Percentiles rank a stretch among this genome's conserved stretches.
Evolutionary conservation across 2,113 vertebrate species (phyloP).

Genomic region (Sander lucioperca): DNA sequence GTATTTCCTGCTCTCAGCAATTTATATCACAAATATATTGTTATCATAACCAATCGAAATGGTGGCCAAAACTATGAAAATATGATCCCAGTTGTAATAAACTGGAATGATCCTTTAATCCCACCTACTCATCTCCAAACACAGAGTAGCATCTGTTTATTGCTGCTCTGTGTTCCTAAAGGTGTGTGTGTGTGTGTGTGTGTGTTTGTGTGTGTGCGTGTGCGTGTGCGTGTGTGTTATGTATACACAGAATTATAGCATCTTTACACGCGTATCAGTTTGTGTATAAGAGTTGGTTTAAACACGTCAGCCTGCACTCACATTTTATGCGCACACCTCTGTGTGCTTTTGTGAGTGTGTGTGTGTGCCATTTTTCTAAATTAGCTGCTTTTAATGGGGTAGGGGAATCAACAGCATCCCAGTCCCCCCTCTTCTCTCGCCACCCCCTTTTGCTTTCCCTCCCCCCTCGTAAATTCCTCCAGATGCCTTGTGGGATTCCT

Average conservation of each 20-base stretch:
- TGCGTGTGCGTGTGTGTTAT: conserved; percentile 23
- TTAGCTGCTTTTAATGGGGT: conserved; percentile 70
- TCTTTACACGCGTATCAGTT: conserved; percentile 41
- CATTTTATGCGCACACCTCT: conserved; percentile 34
- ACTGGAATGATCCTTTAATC: conserved; percentile 53
- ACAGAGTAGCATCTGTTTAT: conserved; percentile 45
- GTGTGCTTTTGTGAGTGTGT: conserved; percentile 18
- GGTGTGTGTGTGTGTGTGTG: conserved; percentile 2
- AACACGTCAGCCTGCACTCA: conserved; percentile 25
- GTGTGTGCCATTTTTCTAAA: conserved; percentile 65
- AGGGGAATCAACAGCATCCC: conserved; percentile 70
- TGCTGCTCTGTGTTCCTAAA: conserved; percentile 15
- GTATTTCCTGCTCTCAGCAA: neutral
- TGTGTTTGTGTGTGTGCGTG: neutral
- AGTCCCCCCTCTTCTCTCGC: conserved; percentile 10
- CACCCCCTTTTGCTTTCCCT: conserved; percentile 48
- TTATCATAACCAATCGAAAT: conserved; percentile 5
- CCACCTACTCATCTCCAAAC: conserved; percentile 29
- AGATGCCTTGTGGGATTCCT: conserved; percentile 82
- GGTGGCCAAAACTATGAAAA: conserved; percentile 14
- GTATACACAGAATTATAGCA: conserved; percentile 27
- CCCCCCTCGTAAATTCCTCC: conserved; percentile 80
- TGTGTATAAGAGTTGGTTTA: conserved; percentile 46
- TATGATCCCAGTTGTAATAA: conserved; percentile 31
- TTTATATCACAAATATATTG: neutral